phyloP scores from a whole-genome alignment of 2,888 invertebrate species.

The Ophioninae sp. region DNA sequence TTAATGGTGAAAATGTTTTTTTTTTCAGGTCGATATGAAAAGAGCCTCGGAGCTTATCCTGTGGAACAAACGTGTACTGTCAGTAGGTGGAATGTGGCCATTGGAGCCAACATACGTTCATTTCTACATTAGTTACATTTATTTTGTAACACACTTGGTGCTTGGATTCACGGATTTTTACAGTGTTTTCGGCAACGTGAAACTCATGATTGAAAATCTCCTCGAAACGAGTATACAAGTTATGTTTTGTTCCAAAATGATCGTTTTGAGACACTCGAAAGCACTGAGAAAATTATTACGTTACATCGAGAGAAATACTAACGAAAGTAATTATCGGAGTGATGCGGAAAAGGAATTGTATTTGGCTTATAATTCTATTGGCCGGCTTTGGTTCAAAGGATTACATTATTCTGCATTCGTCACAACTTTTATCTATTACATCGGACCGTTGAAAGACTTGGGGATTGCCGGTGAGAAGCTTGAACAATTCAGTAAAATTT shows the following conservation, averaged over 20 bases:
- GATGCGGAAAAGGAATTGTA: constrained; percentile 45
- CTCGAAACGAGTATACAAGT: constrained; percentile 22
- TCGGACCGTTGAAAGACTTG: constrained; percentile 39
- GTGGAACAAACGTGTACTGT: constrained; percentile 48
- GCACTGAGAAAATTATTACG: constrained; percentile 18
- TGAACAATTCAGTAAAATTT: neutral
- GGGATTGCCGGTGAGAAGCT: constrained; percentile 25
- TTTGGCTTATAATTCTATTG: constrained; percentile 37
- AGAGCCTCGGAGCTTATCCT: constrained; percentile 36
- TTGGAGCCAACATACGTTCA: constrained; percentile 21
- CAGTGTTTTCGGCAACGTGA: constrained; percentile 21
- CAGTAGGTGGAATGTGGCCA: constrained; percentile 51
- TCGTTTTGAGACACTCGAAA: constrained; percentile 36
- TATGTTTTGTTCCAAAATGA: constrained; percentile 45
- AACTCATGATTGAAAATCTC: constrained; percentile 18
- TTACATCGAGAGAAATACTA: neutral
- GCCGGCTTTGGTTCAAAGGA: constrained; percentile 27
- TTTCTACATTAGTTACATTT: constrained; percentile 11
- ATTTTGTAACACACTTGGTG: neutral
- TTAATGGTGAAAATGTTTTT: neutral
- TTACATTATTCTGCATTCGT: constrained; percentile 3
- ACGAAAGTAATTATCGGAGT: constrained; percentile 21
- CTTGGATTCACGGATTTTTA: constrained; percentile 9
- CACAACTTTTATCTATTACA: constrained; percentile 26
- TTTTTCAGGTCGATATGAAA: constrained; percentile 15